A percentile compares a stretch with the other conserved stretches of the same genome.
These are phyloP conservation scores for Pao palembangensis DNA, from an alignment of 2,113 vertebrate species.

Conservation along the genomic window DNA sequence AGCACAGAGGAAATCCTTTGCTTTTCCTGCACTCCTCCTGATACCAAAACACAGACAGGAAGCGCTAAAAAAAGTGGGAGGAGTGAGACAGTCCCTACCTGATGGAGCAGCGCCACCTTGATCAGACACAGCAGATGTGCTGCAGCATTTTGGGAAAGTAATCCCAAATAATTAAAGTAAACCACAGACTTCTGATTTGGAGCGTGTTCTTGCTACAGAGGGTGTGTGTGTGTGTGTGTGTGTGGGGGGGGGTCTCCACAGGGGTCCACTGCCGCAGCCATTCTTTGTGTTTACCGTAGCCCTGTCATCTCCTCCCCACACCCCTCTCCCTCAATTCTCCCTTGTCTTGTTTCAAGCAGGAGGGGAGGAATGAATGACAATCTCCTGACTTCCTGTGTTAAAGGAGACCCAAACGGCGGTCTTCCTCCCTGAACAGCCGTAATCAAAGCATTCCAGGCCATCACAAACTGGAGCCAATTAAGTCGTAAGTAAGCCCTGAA, in stretches of 20 bases:
- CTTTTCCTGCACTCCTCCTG: slow-evolving; percentile 60
- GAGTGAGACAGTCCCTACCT: slow-evolving; percentile 40
- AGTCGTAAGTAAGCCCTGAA: slow-evolving; percentile 70
- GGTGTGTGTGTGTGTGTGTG: neutral
- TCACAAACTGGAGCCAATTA: slow-evolving; percentile 65
- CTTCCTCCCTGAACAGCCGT: slow-evolving; percentile 59
- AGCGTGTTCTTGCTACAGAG: slow-evolving; percentile 32
- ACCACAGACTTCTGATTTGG: neutral
- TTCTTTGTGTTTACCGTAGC: slow-evolving; percentile 61
- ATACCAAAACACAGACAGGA: slow-evolving; percentile 68
- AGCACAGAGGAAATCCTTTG: slow-evolving; percentile 70
- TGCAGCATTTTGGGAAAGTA: slow-evolving; percentile 7
- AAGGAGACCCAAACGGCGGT: slow-evolving; percentile 60
- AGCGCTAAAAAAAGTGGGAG: slow-evolving; percentile 28
- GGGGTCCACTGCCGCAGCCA: slow-evolving; percentile 52
- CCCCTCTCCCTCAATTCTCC: slow-evolving; percentile 6
- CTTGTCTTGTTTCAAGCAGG: slow-evolving; percentile 19
- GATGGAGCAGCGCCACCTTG: slow-evolving; percentile 42
- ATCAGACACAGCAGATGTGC: slow-evolving; percentile 18
- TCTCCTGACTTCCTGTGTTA: slow-evolving; percentile 69
- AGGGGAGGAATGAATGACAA: slow-evolving; percentile 53
- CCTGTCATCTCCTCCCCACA: slow-evolving; percentile 54
- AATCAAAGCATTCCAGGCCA: slow-evolving; percentile 72
- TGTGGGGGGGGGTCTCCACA: slow-evolving; percentile 9
- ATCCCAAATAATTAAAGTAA: slow-evolving; percentile 19